Conservation (phyloP, 2,113 vertebrate genomes). For the Toxotes jaculatrix region DNA sequence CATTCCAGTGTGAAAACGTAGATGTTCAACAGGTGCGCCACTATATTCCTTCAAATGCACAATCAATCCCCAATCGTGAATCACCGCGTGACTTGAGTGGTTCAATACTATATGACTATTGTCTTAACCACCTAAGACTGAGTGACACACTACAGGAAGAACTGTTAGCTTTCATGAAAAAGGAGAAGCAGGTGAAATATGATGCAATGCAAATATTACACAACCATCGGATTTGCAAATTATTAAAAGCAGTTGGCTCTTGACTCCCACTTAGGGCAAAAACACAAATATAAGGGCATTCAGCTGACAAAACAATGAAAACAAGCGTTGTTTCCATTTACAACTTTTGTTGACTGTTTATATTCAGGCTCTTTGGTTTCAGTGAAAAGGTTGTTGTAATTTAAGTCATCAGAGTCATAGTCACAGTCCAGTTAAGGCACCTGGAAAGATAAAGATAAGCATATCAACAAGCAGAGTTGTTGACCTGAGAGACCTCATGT, state of each 20-base stretch:
- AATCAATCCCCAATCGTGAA: background rate
- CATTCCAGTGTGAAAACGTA: too few species aligned
- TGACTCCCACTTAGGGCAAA: too few species aligned
- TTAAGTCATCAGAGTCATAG: background rate
- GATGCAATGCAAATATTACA: constrained; percentile 16
- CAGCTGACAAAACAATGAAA: background rate
- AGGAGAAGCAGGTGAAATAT: background rate
- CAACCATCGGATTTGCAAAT: background rate
- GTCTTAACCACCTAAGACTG: too few species aligned
- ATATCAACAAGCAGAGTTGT: constrained; percentile 6
- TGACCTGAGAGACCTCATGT: constrained; percentile 1
- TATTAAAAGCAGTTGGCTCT: background rate
- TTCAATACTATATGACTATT: too few species aligned
- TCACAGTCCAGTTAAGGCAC: constrained; percentile 21
- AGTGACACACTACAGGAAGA: too few species aligned
- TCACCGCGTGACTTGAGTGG: background rate
- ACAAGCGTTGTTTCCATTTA: background rate
- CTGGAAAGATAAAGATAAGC: background rate
- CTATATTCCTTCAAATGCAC: background rate
- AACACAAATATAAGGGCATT: too few species aligned
- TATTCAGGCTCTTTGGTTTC: constrained; percentile 22
- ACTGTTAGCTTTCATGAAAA: background rate
- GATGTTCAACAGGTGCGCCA: too few species aligned
- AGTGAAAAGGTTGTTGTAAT: background rate
- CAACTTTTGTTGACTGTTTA: constrained; percentile 6